Evolutionary conservation across 2,888 invertebrate genomes (phyloP), one percentile per base, ranked within the genome.

Genomic region (Microplitis manilae): DNA sequence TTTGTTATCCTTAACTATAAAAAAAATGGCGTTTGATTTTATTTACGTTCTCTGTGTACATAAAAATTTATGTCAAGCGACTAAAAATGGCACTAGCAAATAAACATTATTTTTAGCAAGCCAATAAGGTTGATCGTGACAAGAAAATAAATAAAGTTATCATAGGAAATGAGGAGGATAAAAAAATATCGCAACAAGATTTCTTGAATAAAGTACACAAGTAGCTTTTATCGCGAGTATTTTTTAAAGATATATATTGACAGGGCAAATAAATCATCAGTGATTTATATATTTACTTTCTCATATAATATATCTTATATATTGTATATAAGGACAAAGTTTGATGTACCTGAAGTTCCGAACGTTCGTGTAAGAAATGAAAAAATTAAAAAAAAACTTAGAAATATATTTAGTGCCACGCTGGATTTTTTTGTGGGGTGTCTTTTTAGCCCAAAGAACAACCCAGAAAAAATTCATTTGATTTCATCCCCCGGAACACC

Each of bases 71-170:
- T 6, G 20, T 38, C 38, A 65, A 65, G 38, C 20, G 65, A 65
- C 65, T 65, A 65, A 6, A 65, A 38, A 65, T 65, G 30, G 65
- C 38, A 13, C 65, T 7, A 13, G 9, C 70, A 9, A 60, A 70
- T 70, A 20, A 70, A 70, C 70, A 70, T 60, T n/a, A 60, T 61
- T 70, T 69, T 60, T 38, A n/a, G 50, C 70, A 70, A 70, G 59
- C 70, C 20, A 30, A 38, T 38, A 70, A 17, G 61, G 15, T 60
- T 30, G 60, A 39, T 70, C 38, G 70, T 60, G 70, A 70, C 38
- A 60, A 6, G n/a, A 60, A 60, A 70, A 65, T 65, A 65, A 65
- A 65, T 65, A 17, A 20, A 65, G 38, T 65, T 65, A 65, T 65
- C 20, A 65, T 38, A 13, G 62, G 62, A 15, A 62, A 62, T 17